phyloP scores from a whole-genome alignment of 2,888 invertebrate species.

The Papilio elwesi region DNA sequence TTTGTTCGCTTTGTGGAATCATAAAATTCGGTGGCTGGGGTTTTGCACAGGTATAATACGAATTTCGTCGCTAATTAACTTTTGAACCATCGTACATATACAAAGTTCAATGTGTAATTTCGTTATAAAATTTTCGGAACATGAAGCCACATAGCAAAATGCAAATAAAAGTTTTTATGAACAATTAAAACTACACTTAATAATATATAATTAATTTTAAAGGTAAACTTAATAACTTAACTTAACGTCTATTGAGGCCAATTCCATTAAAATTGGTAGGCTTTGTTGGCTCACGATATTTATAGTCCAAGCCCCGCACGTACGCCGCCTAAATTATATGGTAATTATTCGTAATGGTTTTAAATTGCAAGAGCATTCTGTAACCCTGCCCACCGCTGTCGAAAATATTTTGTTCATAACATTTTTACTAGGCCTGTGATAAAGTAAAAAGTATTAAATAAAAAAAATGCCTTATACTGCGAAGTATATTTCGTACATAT shows the following conservation, averaged over 20 bases:
- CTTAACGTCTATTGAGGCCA: slow-evolving; percentile 2
- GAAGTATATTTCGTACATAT: too few relatives aligned
- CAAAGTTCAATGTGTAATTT: slow-evolving; percentile 6
- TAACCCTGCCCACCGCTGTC: slow-evolving; percentile 22
- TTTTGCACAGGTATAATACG: slow-evolving; percentile 22
- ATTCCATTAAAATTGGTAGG: slow-evolving; percentile 21
- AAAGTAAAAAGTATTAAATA: too few relatives aligned
- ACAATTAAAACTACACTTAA: too few relatives aligned
- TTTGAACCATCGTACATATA: neutral
- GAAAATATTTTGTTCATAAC: neutral
- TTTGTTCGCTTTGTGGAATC: slow-evolving; percentile 23
- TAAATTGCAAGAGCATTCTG: slow-evolving; percentile 29
- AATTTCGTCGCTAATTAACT: slow-evolving; percentile 27
- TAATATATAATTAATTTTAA: neutral
- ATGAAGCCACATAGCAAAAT: neutral
- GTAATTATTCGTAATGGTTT: neutral
- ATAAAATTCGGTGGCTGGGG: slow-evolving; percentile 5
- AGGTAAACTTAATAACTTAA: slow-evolving; percentile 10
- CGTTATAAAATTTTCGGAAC: neutral
- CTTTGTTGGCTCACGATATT: slow-evolving; percentile 21
- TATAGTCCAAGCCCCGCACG: slow-evolving; percentile 12
- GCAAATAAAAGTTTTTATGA: neutral
- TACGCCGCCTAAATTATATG: slow-evolving; percentile 4
- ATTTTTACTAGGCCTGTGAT: neutral
- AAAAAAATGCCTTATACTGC: too few relatives aligned